Base-by-base conservation (phyloP, 2,797 vertebrate genomes). In the Melopsittacus undulatus region DNA sequence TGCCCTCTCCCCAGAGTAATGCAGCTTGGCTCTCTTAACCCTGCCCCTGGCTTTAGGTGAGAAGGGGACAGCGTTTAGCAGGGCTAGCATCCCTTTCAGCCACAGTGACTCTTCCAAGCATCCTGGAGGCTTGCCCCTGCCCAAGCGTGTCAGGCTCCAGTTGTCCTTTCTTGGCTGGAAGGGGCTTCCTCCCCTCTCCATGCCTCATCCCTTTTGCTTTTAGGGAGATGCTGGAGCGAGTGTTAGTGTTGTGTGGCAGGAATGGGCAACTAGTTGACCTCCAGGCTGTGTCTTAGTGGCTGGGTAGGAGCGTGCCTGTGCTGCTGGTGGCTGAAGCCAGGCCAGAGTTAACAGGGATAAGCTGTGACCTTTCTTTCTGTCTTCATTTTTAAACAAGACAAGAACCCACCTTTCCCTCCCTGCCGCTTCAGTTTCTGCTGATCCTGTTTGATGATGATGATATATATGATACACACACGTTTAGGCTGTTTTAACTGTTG, bases 401-500 rank as follows among this genome's bases (percentile, higher is more conserved):
- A n/a, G 42, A 11, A 16, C 29, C 48, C 27, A 19, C 73, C 46
- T 54, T 70, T 80, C 83, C 90, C 64, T 56, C 83, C 69, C 83
- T 11, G 91, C 94, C 68, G 90, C 95, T 95, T 79, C 46, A 29
- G 84, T 91, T 83, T 63, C 83, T 81, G 83, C 92, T 69, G 85
- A 38, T 48, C 94, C 86, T n/a, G 67, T 95, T 92, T 93, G 95
- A 94, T n/a, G 94, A 94, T n/a, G 94, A 85, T 14, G 94, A 85
- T 88, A 75, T 70, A 70, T 95, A 87, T 75, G 56, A 59, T 42
- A 64, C 94, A 90, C 92, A 63, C 92, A 49, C 80, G 34, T 89
- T 89, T 98, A 98, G 97, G 96, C 96, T 96, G 89, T 98, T 97
- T 97, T 92, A 98, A 95, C 94, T 83, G 91, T 97, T 97, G 96